Conservation (phyloP, 2,797 vertebrate genomes). For the Cynopterus sphinx region DNA sequence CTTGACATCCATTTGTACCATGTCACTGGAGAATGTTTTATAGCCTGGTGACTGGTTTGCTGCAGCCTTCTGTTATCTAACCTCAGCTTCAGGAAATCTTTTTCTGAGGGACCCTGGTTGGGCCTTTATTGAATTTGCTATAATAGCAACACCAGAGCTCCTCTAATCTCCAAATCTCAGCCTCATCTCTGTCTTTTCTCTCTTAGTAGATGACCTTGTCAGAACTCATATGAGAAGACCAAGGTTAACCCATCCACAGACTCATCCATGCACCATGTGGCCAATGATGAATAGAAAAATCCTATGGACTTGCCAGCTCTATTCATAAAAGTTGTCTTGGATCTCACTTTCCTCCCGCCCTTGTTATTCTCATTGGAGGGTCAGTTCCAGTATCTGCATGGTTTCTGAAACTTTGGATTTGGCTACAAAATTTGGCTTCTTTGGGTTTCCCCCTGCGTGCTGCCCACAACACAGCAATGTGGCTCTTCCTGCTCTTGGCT, state of each 20-base stretch:
- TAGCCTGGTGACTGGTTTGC: neutral
- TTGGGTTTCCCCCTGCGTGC: neutral
- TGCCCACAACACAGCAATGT: constrained; percentile 32
- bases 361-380: neutral
- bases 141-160: neutral
- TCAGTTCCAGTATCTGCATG: neutral
- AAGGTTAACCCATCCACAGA: neutral
- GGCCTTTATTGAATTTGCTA: neutral
- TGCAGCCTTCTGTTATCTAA: neutral
- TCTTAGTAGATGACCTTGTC: neutral
- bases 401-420: constrained; percentile 49
- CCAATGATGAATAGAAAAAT: neutral
- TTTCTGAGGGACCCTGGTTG: neutral
- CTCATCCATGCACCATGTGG: neutral
- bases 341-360: neutral
- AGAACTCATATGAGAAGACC: neutral
- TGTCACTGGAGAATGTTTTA: neutral
- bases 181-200: neutral
- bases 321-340: neutral
- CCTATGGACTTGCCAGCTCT: neutral
- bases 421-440: constrained; percentile 18
- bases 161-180: neutral
- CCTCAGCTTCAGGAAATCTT: neutral
- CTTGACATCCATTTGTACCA: neutral
- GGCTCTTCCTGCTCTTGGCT: constrained; percentile 13